These are phyloP conservation scores for Petrocephalus microphthalmus DNA, from an alignment of 2,113 vertebrate species.

Conservation along the genomic window DNA sequence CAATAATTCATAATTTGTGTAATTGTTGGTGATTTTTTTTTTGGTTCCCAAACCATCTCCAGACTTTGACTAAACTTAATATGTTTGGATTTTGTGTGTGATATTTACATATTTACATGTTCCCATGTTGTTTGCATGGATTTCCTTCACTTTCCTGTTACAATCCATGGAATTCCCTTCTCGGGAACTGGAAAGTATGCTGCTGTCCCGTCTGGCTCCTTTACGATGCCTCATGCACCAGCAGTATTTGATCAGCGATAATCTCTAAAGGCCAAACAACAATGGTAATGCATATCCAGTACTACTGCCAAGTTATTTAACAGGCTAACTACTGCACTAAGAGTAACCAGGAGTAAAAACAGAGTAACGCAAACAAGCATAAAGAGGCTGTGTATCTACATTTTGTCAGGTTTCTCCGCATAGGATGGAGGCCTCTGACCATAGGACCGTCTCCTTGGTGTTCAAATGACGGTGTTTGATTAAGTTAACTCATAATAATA, in stretches of 20 bases:
- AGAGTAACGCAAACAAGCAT: background rate
- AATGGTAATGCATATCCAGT: background rate
- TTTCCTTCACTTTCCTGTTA: background rate
- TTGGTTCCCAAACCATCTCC: background rate
- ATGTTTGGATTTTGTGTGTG: background rate
- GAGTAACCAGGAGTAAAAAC: background rate
- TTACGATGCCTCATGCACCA: background rate
- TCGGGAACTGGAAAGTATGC: background rate
- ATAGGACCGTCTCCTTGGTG: background rate
- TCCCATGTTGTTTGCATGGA: background rate
- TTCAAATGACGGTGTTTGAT: background rate
- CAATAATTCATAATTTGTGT: background rate
- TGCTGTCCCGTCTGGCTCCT: background rate
- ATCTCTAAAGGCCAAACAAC: background rate
- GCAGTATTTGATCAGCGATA: background rate
- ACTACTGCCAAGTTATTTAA: background rate
- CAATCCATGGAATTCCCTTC: background rate
- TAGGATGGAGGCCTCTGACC: background rate
- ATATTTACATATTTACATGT: background rate
- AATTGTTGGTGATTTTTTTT: background rate
- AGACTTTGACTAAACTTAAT: background rate
- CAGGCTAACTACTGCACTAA: background rate
- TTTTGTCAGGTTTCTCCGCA: background rate
- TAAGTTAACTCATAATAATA: background rate
- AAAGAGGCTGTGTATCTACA: background rate